Base-by-base conservation (phyloP, 2,888 invertebrate genomes). In the Copidosoma aretas region DNA sequence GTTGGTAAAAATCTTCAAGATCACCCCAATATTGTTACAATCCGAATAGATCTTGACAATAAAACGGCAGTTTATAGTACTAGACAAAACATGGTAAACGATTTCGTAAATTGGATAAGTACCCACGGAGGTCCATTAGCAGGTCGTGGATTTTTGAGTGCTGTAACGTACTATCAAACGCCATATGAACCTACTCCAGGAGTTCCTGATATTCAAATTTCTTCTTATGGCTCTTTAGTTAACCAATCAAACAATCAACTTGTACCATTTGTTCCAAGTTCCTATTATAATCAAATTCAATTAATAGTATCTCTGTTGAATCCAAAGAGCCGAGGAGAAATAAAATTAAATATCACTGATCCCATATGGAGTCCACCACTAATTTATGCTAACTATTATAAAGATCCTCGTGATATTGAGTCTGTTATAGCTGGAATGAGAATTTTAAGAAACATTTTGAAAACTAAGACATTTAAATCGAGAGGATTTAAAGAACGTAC, bases 341-440 rank as follows among this genome's bases (percentile, higher is more conserved):
- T 52, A 4, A 19, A 52, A 19, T 12, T 52, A 2, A 19, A 52
- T 19, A 10, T 2, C 4, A 5, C 19, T 12, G 19, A 52, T 22
- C 17, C 46, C 46, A n/a, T n/a, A n/a, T 25, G 46, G 78, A 90
- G 91, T 0, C 86, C 87, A 61, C 94, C 94, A 0, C 81, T 90
- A 65, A 91, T 95, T 73, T 90, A 90, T 76, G 88, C 93, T 0
- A 89, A 89, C 74, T 90, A 89, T 60, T 90, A 90, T 65, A 87
- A 87, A 0, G 86, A 87, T 22, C 84, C 87, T 74, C 85, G 88
- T 63, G 93, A 93, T 77, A 72, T 90, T 12, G 84, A 87, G 60
- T 84, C 86, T 17, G 85, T 91, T 73, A 81, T 90, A n/a, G 86
- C n/a, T n/a, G n/a, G n/a, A n/a, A n/a, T n/a, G n/a, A n/a, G n/a